Evolutionary conservation across 2,113 vertebrate genomes (phyloP).

Genomic region (Myotis davidii): DNA sequence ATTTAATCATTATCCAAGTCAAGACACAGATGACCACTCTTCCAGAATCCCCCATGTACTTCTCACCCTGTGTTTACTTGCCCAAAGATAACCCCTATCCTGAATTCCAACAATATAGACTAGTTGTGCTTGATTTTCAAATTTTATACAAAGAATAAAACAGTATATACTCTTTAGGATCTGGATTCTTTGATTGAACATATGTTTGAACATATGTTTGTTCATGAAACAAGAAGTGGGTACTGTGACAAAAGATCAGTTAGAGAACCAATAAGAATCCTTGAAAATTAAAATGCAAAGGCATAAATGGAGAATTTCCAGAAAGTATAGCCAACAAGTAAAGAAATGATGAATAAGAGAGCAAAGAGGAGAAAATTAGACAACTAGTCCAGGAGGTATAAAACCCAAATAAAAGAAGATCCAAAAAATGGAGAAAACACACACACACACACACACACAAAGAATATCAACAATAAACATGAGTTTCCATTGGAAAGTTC

Average conservation of each 20-base stretch:
- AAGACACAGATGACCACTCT: neutral
- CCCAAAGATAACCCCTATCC: neutral
- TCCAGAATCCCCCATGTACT: neutral
- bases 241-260: neutral
- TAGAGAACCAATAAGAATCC: neutral
- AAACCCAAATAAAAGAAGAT: neutral
- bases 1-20: neutral
- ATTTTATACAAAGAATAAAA: slow-evolving; percentile 14
- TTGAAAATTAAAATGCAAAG: slow-evolving; percentile 42
- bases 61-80: neutral
- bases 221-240: neutral
- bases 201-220: no score
- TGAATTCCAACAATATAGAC: neutral
- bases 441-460: neutral
- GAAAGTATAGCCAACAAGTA: neutral
- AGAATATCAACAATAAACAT: neutral
- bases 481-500: neutral
- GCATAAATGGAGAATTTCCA: neutral
- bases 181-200: neutral
- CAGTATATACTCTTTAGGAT: neutral
- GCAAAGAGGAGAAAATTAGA: neutral
- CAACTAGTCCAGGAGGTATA: neutral
- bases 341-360: neutral
- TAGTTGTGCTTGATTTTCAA: neutral
- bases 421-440: neutral